Evolutionary conservation across 2,113 vertebrate genomes (phyloP).

Genomic region (Callionymus lyra): DNA sequence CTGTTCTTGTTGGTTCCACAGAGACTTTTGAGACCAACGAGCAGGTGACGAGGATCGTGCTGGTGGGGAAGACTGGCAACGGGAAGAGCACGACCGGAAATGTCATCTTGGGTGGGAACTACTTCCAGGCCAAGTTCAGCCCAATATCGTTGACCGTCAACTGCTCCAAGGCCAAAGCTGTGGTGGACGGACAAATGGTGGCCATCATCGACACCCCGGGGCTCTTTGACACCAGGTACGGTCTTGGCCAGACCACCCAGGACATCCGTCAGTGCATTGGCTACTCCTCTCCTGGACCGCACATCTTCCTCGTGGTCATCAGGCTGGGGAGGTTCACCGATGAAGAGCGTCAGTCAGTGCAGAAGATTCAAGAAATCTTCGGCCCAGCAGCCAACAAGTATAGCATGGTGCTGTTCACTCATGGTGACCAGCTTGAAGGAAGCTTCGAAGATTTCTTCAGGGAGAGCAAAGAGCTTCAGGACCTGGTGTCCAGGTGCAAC

Average conservation of each 20-base stretch:
- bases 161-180: too few species aligned
- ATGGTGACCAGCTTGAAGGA: conserved; percentile 30
- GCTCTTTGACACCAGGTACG: not conserved
- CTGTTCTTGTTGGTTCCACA: too few species aligned
- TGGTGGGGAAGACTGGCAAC: conserved; percentile 53
- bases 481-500: conserved; percentile 32
- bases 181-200: too few species aligned
- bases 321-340: conserved; percentile 45
- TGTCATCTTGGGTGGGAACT: too few species aligned
- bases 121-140: conserved; percentile 38
- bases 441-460: too few species aligned
- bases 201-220: conserved; percentile 3
- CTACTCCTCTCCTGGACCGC: conserved; percentile 44
- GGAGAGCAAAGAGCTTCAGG: conserved; percentile 23
- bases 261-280: too few species aligned
- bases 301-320: conserved; percentile 47
- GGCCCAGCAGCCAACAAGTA: conserved; percentile 26
- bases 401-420: conserved; percentile 40
- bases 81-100: too few species aligned
- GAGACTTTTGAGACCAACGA: conserved; percentile 31
- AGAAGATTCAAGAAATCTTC: conserved; percentile 39
- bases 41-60: conserved; percentile 15
- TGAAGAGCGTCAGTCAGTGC: conserved; percentile 32
- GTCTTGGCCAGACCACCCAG: too few species aligned
- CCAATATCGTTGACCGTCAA: conserved; percentile 54